Conservation (phyloP, 2,888 invertebrate species). For the Blastobasis adustella region DNA sequence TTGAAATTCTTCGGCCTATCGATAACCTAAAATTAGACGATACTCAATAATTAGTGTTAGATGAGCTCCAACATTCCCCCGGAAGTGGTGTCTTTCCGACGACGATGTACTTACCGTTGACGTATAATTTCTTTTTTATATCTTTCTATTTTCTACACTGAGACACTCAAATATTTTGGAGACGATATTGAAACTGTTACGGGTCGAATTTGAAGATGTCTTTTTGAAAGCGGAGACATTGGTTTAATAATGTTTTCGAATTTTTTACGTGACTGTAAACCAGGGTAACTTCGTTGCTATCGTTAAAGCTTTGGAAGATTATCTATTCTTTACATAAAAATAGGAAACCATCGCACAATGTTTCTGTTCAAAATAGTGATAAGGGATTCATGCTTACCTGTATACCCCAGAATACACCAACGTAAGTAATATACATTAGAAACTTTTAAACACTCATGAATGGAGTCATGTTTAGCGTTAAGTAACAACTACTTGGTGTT, state of each 20-base stretch:
- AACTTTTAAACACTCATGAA: constrained; percentile 9
- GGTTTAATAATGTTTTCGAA: constrained; percentile 39
- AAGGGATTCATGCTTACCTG: neutral
- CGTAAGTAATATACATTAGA: neutral
- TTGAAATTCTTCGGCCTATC: constrained; percentile 45
- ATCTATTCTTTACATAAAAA: neutral
- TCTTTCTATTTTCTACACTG: constrained; percentile 19
- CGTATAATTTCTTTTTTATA: neutral
- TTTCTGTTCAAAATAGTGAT: neutral
- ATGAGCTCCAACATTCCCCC: neutral
- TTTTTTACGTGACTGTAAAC: constrained; percentile 45
- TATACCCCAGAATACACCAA: constrained; percentile 10
- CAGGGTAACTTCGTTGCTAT: constrained; percentile 46
- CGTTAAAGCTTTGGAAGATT: constrained; percentile 18
- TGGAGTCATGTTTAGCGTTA: constrained; percentile 35
- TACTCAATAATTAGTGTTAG: neutral
- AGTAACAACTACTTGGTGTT: constrained; percentile 47
- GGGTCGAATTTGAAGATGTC: constrained; percentile 16
- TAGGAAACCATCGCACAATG: constrained; percentile 9
- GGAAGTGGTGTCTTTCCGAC: neutral
- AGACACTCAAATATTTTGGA: constrained; percentile 18
- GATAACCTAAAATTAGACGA: constrained; percentile 9
- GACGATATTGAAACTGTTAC: constrained; percentile 16
- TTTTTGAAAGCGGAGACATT: constrained; percentile 14
- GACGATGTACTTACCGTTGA: too few relatives aligned